Conservation (phyloP, 2,113 vertebrate species). For the Osmerus eperlanus region DNA sequence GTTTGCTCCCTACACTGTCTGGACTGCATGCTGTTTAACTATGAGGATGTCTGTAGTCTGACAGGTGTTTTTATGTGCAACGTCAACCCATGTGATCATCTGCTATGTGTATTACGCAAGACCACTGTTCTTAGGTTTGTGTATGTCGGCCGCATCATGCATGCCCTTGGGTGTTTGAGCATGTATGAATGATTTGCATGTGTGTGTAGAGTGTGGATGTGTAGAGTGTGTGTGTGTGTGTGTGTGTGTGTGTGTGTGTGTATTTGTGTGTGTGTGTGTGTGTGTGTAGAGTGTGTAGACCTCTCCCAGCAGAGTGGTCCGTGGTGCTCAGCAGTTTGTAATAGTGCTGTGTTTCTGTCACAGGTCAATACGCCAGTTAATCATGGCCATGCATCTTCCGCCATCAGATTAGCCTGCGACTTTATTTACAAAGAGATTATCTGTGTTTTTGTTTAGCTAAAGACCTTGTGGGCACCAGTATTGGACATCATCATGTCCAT, state of each 20-base stretch:
- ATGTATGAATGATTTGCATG: not conserved
- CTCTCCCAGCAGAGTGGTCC: no score
- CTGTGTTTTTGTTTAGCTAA: conserved; percentile 24
- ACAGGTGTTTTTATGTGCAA: not conserved
- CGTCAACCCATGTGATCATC: not conserved
- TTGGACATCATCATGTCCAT: conserved; percentile 4
- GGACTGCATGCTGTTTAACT: not conserved
- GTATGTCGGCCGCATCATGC: no score
- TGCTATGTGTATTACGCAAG: no score
- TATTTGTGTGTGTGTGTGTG: no score
- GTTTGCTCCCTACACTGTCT: not conserved
- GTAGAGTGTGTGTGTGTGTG: no score
- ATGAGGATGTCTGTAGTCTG: not conserved
- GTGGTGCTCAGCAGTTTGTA: conserved; percentile 44
- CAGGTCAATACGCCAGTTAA: conserved; percentile 69
- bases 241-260: no score
- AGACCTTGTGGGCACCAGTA: not conserved
- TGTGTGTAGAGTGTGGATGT: not conserved
- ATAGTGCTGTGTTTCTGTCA: conserved; percentile 27
- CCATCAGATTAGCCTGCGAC: conserved; percentile 41
- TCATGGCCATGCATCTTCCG: conserved; percentile 62
- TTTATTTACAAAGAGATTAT: conserved; percentile 41
- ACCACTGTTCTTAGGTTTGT: not conserved
- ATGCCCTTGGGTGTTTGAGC: not conserved
- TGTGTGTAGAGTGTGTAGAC: not conserved